These are phyloP conservation scores for Saguinus midas DNA, from an alignment of 2,113 vertebrate genomes.

Conservation along the genomic window DNA sequence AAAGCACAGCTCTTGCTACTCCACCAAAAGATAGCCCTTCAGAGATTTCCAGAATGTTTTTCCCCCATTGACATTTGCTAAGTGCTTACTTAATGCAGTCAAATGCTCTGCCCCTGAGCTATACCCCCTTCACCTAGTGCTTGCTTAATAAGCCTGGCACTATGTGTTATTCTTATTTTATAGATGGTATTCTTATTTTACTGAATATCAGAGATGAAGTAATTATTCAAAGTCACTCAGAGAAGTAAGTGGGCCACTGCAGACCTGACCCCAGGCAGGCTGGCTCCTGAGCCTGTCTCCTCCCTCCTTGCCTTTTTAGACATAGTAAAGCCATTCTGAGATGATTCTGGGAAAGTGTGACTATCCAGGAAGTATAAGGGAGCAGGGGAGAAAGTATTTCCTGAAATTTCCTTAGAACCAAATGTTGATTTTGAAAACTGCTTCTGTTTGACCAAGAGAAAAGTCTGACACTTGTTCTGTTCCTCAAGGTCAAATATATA, in stretches of 20 bases:
- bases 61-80: not conserved
- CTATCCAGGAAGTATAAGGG: not conserved
- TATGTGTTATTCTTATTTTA: not conserved
- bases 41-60: not conserved
- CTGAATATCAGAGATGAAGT: not conserved
- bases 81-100: not conserved
- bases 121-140: no score
- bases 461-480: not conserved
- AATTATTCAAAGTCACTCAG: not conserved
- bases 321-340: not conserved
- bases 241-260: not conserved
- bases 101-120: no score
- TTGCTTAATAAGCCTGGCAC: not conserved
- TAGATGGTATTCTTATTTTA: not conserved
- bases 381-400: not conserved
- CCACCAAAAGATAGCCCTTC: not conserved
- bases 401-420: not conserved
- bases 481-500: slow-evolving; percentile 22
- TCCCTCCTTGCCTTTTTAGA: not conserved
- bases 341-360: not conserved
- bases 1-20: not conserved
- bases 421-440: not conserved
- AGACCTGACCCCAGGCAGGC: not conserved
- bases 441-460: not conserved
- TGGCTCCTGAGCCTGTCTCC: not conserved